These are phyloP conservation scores for Sinotaia quadrata DNA, from an alignment of 2,888 invertebrate species.

Conservation along the genomic window DNA sequence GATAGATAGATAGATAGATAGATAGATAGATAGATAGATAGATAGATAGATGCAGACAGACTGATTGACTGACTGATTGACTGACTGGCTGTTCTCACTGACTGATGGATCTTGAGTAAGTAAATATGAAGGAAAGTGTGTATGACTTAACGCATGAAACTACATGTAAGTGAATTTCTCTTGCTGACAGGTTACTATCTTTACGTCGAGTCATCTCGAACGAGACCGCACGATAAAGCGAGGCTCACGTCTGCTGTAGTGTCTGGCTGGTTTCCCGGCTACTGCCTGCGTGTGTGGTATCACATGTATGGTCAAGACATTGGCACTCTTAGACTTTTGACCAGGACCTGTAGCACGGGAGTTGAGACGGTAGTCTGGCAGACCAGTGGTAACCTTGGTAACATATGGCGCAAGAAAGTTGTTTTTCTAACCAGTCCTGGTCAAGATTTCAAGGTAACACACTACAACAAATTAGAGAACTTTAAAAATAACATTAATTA, in stretches of 20 bases:
- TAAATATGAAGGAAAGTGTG: too few relatives aligned
- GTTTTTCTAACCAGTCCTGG: conserved; percentile 22
- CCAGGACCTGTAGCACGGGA: conserved; percentile 16
- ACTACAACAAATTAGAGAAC: too few relatives aligned
- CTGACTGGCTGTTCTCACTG: too few relatives aligned
- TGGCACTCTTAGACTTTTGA: conserved; percentile 31
- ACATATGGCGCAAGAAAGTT: conserved; percentile 34
- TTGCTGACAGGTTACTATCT: conserved; percentile 29
- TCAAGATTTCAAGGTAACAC: conserved; percentile 33
- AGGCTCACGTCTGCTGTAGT: conserved; percentile 45
- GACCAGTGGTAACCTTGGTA: conserved; percentile 32
- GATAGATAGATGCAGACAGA: too few relatives aligned
- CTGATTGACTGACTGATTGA: too few relatives aligned
- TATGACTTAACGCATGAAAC: too few relatives aligned
- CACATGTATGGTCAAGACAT: conserved; percentile 50
- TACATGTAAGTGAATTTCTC: too few relatives aligned
- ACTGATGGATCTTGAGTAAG: too few relatives aligned
- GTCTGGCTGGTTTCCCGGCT: conserved; percentile 30
- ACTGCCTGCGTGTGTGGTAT: conserved; percentile 54
- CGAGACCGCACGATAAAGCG: conserved; percentile 22
- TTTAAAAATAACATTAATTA: too few relatives aligned
- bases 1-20: too few relatives aligned
- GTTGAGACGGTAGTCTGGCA: conserved; percentile 32
- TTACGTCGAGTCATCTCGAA: conserved; percentile 38
- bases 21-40: too few relatives aligned